Conservation (phyloP, 2,797 vertebrate genomes). For the Denticeps clupeoides region DNA sequence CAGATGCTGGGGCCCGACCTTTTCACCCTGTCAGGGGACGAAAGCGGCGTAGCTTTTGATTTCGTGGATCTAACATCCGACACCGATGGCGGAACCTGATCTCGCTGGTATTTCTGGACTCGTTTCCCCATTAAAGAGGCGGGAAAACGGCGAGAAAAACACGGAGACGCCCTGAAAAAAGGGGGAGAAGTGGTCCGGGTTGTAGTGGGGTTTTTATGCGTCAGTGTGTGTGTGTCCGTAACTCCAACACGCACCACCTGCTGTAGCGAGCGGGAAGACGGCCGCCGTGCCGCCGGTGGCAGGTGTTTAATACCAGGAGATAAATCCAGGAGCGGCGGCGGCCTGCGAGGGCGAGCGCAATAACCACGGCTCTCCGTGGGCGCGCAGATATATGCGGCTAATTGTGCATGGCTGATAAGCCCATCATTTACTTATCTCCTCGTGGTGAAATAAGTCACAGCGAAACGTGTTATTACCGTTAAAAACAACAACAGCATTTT, state of each 20-base stretch:
- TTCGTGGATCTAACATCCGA: constrained; percentile 34
- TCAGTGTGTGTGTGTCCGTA: constrained; percentile 1
- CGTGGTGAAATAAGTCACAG: too few relatives aligned
- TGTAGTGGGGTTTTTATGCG: background rate
- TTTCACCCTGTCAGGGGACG: constrained; percentile 35
- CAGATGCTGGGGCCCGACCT: constrained; percentile 52
- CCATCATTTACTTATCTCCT: too few relatives aligned
- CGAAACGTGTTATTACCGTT: too few relatives aligned
- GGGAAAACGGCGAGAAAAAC: constrained; percentile 31
- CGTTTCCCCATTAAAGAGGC: constrained; percentile 35
- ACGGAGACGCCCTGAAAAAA: constrained; percentile 14
- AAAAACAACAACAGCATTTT: too few relatives aligned
- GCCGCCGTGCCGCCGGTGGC: constrained; percentile 37
- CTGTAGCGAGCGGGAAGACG: constrained; percentile 41
- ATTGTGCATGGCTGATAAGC: too few relatives aligned
- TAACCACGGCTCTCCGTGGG: too few relatives aligned
- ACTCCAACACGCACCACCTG: constrained; percentile 52
- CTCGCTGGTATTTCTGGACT: constrained; percentile 18
- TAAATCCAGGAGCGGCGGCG: too few relatives aligned
- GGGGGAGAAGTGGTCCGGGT: too few relatives aligned
- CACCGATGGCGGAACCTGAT: constrained; percentile 29
- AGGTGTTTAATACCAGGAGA: constrained; percentile 41
- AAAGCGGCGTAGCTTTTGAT: constrained; percentile 10
- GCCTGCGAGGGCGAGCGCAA: too few relatives aligned
- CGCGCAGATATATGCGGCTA: too few relatives aligned